Evolutionary conservation across 2,888 invertebrate genomes (phyloP), one percentile per base, ranked within the genome.

Genomic region (Pollenia angustigena): DNA sequence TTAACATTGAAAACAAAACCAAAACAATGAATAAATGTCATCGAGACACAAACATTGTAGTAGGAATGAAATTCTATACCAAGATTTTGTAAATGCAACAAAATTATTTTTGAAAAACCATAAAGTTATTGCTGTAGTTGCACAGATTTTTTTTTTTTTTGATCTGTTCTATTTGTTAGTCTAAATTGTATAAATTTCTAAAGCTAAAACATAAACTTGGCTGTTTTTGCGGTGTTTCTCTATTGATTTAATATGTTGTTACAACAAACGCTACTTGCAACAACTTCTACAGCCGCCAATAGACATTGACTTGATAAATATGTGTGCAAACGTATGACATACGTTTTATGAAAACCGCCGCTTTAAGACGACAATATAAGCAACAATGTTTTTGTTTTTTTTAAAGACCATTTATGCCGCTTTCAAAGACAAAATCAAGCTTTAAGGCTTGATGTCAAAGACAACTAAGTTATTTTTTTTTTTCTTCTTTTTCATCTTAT

Each of bases 301-400:
- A 71, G 71, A 18, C 50, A 50, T 52, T 78, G 74, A 1, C 1
- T 58, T 9, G 18, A 40, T 9, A 12, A 16, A 16, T 52, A 32
- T 64, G 23, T 80, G 64, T 52, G 66, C 48, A 23, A 80, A 75
- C 32, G 68, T 82, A 32, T 80, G 86, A 58, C 75, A 83, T 80
- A 81, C 18, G 52, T 75, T 81, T 85, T 66, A 58, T 76, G 48
- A 75, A 68, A 56, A 64, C 68, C 60, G 81, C 72, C 81, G 75
- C 75, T 32, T 40, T 44, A 76, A 76, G 58, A 58, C 71, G 72
- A 46, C 48, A 52, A 58, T 54, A 44, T 69, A 32, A 46, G 68
- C 79, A 78, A 69, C 23, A 66, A 40, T 60, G 76, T 81, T 62
- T 76, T 50, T 46, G 32, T 40, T 50, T 46, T 72, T 60, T 18